Evolutionary conservation across 1,140 invertebrate species (phyloP).

Genomic region (Gonatopus flavifemur): DNA sequence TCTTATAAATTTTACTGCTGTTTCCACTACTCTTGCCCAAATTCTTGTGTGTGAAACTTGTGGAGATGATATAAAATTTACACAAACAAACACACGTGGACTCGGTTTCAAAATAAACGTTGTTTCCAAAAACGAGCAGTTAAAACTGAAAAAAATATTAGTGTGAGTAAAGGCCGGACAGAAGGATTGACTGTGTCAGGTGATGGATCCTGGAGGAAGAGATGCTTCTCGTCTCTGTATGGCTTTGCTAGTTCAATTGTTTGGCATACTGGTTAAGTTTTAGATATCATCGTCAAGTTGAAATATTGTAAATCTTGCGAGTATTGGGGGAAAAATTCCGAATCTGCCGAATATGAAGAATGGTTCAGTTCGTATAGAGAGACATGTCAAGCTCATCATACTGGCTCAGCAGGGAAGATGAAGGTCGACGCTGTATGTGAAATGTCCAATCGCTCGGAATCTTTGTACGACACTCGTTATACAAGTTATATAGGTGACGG

Average conservation of each 20-base stretch:
- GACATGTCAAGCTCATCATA: constrained; percentile 1
- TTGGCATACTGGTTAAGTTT: neutral
- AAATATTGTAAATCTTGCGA: constrained; percentile 1
- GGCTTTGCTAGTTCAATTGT: neutral
- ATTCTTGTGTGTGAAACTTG: neutral
- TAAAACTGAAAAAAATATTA: neutral
- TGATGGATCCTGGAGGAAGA: neutral
- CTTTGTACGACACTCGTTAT: neutral
- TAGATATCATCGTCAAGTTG: neutral
- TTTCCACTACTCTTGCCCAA: neutral
- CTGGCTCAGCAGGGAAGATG: constrained; percentile 8
- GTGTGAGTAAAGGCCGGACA: neutral
- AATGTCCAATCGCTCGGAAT: constrained; percentile 11
- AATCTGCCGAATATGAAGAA: constrained; percentile 1
- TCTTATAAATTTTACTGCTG: neutral
- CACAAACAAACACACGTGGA: neutral
- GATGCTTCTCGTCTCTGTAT: neutral
- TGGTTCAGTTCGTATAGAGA: neutral
- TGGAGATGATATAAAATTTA: neutral
- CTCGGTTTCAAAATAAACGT: neutral
- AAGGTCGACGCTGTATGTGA: neutral
- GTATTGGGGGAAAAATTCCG: neutral
- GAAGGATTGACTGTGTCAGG: constrained; percentile 3
- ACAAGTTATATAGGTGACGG: constrained; percentile 17
- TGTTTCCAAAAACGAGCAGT: neutral